Percentiles rank a stretch among this genome's conserved stretches.
Evolutionary conservation across 1,140 invertebrate genomes (phyloP).

Genomic region (Drosophila hydei): DNA sequence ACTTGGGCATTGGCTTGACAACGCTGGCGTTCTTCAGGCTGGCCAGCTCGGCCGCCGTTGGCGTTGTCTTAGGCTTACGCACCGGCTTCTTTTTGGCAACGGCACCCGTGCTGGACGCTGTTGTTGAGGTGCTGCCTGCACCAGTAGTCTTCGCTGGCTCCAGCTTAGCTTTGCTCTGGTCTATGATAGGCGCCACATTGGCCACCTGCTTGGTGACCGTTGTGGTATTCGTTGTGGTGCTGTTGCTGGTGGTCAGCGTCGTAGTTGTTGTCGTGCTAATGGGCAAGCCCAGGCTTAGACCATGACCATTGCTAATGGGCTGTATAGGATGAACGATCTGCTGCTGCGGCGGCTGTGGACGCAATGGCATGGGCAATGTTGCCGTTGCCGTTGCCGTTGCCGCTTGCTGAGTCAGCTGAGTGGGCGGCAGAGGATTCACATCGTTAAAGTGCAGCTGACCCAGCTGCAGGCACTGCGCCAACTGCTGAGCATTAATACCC

Average conservation of each 20-base stretch:
- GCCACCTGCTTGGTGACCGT: slow-evolving; percentile 80
- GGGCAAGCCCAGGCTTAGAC: slow-evolving; percentile 37
- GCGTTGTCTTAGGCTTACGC: slow-evolving; percentile 72
- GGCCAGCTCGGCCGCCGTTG: slow-evolving; percentile 68
- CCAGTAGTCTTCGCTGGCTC: slow-evolving; percentile 57
- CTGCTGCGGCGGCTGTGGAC: slow-evolving; percentile 70
- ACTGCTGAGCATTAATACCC: slow-evolving; percentile 82
- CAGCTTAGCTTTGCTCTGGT: slow-evolving; percentile 78
- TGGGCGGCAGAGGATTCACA: slow-evolving; percentile 67
- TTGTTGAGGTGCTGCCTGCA: slow-evolving; percentile 12
- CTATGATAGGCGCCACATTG: slow-evolving; percentile 82
- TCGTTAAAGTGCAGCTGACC: slow-evolving; percentile 83
- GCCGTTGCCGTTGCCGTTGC: slow-evolving; percentile 35
- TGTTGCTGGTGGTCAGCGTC: slow-evolving; percentile 54
- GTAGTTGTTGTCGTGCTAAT: slow-evolving; percentile 62
- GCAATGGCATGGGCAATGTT: slow-evolving; percentile 50
- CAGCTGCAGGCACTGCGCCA: slow-evolving; percentile 80
- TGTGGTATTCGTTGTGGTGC: slow-evolving; percentile 60
- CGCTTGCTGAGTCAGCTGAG: slow-evolving; percentile 38
- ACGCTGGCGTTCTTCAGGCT: slow-evolving; percentile 75
- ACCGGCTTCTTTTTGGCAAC: slow-evolving; percentile 79
- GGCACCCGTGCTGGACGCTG: slow-evolving; percentile 45
- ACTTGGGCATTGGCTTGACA: slow-evolving; percentile 78
- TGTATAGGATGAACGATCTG: slow-evolving; percentile 80
- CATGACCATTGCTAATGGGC: slow-evolving; percentile 62